phyloP scores from a whole-genome alignment of 2,888 invertebrate genomes.

The Amiota mariae region DNA sequence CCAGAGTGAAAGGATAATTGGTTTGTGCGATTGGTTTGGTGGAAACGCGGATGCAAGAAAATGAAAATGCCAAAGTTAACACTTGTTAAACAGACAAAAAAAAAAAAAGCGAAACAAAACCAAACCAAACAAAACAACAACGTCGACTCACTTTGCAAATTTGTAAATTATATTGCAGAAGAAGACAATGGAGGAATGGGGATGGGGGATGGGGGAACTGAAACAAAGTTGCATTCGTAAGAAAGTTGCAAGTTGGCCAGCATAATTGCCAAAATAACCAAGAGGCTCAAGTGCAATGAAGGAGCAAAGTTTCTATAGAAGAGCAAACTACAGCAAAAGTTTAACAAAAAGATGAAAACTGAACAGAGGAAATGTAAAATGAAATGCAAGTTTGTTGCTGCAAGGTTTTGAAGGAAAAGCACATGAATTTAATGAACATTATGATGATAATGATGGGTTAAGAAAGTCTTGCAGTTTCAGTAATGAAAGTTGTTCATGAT shows the following conservation, averaged over 20 bases:
- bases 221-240: slow-evolving; percentile 57
- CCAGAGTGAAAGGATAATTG: slow-evolving; percentile 1
- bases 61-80: slow-evolving; percentile 65
- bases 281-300: slow-evolving; percentile 46
- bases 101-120: too few relatives aligned
- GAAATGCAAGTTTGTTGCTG: not conserved
- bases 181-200: not conserved
- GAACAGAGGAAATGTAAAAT: not conserved
- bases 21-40: not conserved
- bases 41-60: slow-evolving; percentile 39
- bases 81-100: slow-evolving; percentile 58
- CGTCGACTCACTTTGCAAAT: slow-evolving; percentile 50
- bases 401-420: too few relatives aligned
- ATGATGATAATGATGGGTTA: not conserved
- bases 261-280: slow-evolving; percentile 66
- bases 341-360: too few relatives aligned
- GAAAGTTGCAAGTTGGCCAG: slow-evolving; percentile 53
- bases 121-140: slow-evolving; percentile 42
- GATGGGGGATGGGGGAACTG: not conserved
- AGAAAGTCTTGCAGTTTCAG: not conserved
- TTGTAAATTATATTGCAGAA: slow-evolving; percentile 45
- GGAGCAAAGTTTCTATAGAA: not conserved
- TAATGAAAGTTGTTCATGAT: not conserved
- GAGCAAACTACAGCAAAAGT: not conserved
- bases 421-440: not conserved